Evolutionary conservation across 2,888 invertebrate species (phyloP), one percentile per base, ranked within the genome.

Genomic region (Piscicola geometra): DNA sequence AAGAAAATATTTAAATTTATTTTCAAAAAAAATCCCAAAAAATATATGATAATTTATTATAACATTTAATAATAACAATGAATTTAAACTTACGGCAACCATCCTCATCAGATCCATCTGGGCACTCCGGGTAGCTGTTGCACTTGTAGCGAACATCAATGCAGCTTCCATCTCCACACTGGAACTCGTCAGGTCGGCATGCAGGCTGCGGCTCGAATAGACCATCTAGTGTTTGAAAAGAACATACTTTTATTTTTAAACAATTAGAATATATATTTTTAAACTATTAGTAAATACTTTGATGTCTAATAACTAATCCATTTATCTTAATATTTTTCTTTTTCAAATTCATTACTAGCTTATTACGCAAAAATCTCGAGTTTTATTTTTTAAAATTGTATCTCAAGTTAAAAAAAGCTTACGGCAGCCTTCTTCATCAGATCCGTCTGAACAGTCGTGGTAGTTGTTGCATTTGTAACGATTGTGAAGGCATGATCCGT

Each of bases 101-200:
- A 68, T 88, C 87, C 86, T 98, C 97, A 84, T 98, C 97, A 0
- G 92, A 93, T 1, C 90, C 89, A 83, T 98, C 97, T 0, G 90
- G 90, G 83, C 98, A 98, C 86, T 98, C 97, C 81, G 92, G 90
- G 81, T 95, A 93, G 0, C 92, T 91, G 84, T 97, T 96, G 84
- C 97, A 79, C 50, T 68, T 52, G 28, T 50, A 30, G 9, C 67
- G 25, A 33, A 25, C 15, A 56, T 77, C 77, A 30, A 79, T 71
- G 41, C 79, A 79, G 15, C 33, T 25, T 1, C 79, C 78, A 72
- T 78, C 75, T 0, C 75, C 71, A 75, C 79, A 79, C 3, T 74
- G 71, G 75, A 78, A 78, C 75, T 79, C 60, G 28, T 67, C 30
- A 12, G 72, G 70, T 9, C 47, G 66, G 71, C 79, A 79, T 64